Evolutionary conservation across 2,888 invertebrate species (phyloP).

Genomic region (Orthosia gracilis): DNA sequence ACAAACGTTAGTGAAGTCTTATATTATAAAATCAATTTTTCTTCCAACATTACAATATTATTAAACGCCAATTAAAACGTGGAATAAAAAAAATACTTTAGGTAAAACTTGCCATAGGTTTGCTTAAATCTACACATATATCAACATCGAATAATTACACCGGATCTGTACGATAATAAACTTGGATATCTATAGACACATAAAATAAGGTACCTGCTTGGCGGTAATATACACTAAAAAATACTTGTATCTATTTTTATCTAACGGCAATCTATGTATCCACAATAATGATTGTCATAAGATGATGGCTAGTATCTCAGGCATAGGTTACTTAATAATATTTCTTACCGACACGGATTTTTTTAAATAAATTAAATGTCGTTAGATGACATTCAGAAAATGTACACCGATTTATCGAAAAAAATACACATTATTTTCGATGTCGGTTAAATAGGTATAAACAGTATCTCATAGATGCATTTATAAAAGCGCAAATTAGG

Average conservation of each 20-base stretch:
- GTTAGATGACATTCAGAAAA: neutral
- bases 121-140: constrained; percentile 47
- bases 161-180: constrained; percentile 39
- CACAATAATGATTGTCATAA: neutral
- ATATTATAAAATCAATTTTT: constrained; percentile 7
- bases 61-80: constrained; percentile 29
- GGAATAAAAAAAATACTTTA: constrained; percentile 39
- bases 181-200: constrained; percentile 16
- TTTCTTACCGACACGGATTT: constrained; percentile 18
- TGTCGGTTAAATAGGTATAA: neutral
- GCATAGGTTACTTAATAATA: constrained; percentile 5
- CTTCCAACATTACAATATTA: constrained; percentile 19
- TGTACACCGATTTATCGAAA: neutral
- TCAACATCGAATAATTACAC: constrained; percentile 35
- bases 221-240: neutral
- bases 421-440: neutral
- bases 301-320: neutral
- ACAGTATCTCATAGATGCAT: neutral
- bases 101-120: constrained; percentile 40
- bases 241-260: neutral
- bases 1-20: constrained; percentile 6
- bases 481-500: constrained; percentile 17
- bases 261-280: neutral
- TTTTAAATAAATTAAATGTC: neutral
- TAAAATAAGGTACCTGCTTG: constrained; percentile 20